Percentiles rank a stretch among this genome's conserved stretches.
Conservation (phyloP, 2,797 vertebrate species). For the Notoglanidium macrostoma region DNA sequence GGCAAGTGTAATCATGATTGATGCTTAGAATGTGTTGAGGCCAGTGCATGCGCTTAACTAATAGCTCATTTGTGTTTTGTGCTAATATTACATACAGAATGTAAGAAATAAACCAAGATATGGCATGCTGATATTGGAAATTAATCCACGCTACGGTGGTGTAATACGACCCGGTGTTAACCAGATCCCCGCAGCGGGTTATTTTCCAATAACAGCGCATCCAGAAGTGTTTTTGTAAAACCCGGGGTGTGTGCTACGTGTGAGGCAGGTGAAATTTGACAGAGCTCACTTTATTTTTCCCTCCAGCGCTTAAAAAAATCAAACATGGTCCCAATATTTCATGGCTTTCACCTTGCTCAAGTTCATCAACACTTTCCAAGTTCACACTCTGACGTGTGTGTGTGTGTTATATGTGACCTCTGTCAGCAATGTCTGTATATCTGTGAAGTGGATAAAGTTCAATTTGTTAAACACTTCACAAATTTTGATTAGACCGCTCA, state of each 20-base stretch:
- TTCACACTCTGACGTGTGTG: background rate
- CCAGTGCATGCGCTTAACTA: background rate
- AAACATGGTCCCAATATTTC: slow-evolving; percentile 1
- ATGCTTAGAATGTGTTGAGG: background rate
- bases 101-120: background rate
- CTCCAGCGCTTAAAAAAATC: background rate
- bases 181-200: background rate
- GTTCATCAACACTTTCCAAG: background rate
- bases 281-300: background rate
- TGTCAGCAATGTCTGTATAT: too few species aligned
- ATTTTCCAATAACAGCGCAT: background rate
- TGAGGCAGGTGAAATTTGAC: background rate
- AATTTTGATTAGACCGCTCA: background rate
- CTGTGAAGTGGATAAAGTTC: too few species aligned
- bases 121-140: background rate
- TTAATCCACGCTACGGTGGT: background rate
- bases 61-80: background rate
- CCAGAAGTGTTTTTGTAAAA: background rate
- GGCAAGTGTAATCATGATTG: background rate
- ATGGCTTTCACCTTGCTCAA: background rate
- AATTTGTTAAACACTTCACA: background rate
- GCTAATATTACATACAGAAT: background rate
- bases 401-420: background rate
- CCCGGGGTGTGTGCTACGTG: background rate
- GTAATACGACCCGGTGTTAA: background rate